Conservation (phyloP, 2,888 invertebrate genomes). For the Ecdyonurus torrentis region DNA sequence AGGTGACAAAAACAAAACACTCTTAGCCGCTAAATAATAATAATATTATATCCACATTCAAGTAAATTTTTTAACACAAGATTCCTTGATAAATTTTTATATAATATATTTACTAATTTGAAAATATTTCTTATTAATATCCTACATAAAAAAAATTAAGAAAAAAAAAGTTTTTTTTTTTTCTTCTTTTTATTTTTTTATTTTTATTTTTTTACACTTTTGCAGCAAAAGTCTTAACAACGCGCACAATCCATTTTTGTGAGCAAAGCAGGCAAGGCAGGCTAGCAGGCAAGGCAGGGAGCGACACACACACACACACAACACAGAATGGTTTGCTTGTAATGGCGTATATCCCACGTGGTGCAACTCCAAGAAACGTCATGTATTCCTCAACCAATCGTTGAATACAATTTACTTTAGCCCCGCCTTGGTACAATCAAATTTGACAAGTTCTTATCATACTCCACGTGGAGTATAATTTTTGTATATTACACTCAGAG, state of each 20-base stretch:
- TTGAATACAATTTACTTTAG: constrained; percentile 7
- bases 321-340: constrained; percentile 15
- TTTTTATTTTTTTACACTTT: constrained; percentile 1
- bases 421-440: constrained; percentile 16
- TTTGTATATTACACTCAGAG: too few species aligned
- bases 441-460: constrained; percentile 7
- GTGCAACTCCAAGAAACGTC: constrained; percentile 14
- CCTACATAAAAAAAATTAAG: too few species aligned
- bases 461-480: constrained; percentile 24
- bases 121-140: too few species aligned
- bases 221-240: constrained; percentile 4
- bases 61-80: neutral
- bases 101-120: neutral
- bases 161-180: too few species aligned
- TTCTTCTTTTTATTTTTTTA: neutral
- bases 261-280: neutral
- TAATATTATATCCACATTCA: neutral
- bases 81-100: neutral
- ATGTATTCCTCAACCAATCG: constrained; percentile 14
- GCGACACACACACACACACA: constrained; percentile 12
- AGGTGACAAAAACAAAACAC: neutral
- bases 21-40: constrained; percentile 8
- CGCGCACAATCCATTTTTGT: constrained; percentile 14
- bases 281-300: too few species aligned
- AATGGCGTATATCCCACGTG: constrained; percentile 17